Evolutionary conservation across 1,140 invertebrate species (phyloP).

Genomic region (Hyles euphorbiae): DNA sequence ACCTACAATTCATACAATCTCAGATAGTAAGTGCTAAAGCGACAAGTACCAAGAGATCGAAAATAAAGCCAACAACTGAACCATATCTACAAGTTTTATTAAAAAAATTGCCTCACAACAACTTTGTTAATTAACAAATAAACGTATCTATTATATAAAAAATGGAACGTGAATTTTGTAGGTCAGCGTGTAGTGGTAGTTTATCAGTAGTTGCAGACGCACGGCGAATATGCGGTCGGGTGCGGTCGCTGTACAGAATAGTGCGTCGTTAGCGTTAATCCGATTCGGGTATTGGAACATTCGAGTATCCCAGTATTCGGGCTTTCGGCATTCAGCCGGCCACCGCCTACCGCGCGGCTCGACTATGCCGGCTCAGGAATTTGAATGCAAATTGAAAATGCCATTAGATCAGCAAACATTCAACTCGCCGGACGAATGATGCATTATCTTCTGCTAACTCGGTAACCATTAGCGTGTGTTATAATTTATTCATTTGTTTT

Average conservation of each 20-base stretch:
- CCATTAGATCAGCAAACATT: slow-evolving; percentile 64
- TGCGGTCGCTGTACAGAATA: slow-evolving; percentile 37
- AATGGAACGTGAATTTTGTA: too few species aligned
- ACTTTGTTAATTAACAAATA: too few species aligned
- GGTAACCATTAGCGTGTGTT: slow-evolving; percentile 17
- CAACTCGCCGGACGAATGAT: slow-evolving; percentile 40
- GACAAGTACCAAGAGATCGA: too few species aligned
- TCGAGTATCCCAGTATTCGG: slow-evolving; percentile 23
- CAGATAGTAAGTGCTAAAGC: too few species aligned
- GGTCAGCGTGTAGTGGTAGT: too few species aligned
- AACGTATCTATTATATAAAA: too few species aligned
- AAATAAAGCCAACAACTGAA: too few species aligned
- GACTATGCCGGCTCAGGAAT: slow-evolving; percentile 53
- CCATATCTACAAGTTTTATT: too few species aligned
- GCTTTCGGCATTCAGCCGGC: slow-evolving; percentile 24
- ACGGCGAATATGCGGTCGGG: slow-evolving; percentile 26
- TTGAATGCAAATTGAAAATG: slow-evolving; percentile 69
- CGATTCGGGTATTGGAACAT: slow-evolving; percentile 39
- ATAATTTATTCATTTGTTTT: too few species aligned
- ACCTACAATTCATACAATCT: too few species aligned
- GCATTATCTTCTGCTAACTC: slow-evolving; percentile 32
- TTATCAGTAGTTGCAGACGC: slow-evolving; percentile 5
- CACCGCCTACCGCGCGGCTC: slow-evolving; percentile 19
- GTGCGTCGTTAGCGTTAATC: slow-evolving; percentile 57
- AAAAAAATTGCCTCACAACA: too few species aligned